These are phyloP conservation scores for Amaurobius ferox DNA, from an alignment of 2,888 invertebrate species.

Conservation along the genomic window DNA sequence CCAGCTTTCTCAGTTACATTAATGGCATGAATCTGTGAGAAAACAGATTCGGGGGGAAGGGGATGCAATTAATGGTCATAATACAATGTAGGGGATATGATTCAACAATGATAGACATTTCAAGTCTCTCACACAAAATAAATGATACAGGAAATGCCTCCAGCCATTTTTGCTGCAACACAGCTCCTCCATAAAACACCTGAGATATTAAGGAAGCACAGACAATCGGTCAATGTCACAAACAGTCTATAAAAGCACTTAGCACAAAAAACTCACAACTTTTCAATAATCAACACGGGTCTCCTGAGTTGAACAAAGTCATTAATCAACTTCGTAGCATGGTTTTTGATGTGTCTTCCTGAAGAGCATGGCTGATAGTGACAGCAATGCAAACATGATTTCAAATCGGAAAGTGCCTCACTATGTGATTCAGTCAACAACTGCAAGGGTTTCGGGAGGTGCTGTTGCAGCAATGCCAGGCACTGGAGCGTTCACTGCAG, in stretches of 20 bases:
- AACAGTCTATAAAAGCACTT: slow-evolving; percentile 57
- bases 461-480: slow-evolving; percentile 24
- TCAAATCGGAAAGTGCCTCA: background rate
- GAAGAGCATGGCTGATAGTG: background rate
- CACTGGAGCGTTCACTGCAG: background rate
- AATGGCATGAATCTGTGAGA: slow-evolving; percentile 15
- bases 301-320: slow-evolving; percentile 37
- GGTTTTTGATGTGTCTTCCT: slow-evolving; percentile 17
- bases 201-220: slow-evolving; percentile 68
- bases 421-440: slow-evolving; percentile 36
- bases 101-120: slow-evolving; percentile 56
- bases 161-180: slow-evolving; percentile 56
- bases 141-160: slow-evolving; percentile 52
- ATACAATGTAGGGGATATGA: slow-evolving; percentile 15
- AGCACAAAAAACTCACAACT: slow-evolving; percentile 42
- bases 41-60: too few relatives aligned
- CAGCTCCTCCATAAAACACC: slow-evolving; percentile 67
- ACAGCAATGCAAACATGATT: background rate
- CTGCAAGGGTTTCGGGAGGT: slow-evolving; percentile 47
- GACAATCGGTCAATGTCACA: slow-evolving; percentile 20
- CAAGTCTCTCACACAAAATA: slow-evolving; percentile 26
- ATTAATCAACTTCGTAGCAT: background rate
- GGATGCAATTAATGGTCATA: background rate
- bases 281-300: background rate
- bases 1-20: slow-evolving; percentile 24